Evolutionary conservation across 2,888 invertebrate species (phyloP).

Genomic region (Therioaphis trifolii): DNA sequence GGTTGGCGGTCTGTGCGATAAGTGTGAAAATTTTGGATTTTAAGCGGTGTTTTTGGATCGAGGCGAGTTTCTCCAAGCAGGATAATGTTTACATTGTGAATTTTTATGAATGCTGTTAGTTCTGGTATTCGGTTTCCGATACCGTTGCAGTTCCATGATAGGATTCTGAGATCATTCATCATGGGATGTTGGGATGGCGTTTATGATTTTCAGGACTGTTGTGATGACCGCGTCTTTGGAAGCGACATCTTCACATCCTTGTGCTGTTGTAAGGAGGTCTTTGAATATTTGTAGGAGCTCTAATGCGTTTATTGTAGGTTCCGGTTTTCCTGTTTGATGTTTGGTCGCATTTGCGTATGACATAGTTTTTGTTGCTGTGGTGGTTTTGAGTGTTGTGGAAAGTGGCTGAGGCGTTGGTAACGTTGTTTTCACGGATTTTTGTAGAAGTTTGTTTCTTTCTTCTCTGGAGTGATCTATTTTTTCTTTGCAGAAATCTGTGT

Average conservation of each 20-base stretch:
- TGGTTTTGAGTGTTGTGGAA: not conserved
- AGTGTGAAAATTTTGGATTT: slow-evolving; percentile 3
- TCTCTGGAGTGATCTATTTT: too few relatives aligned
- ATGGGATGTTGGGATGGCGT: not conserved
- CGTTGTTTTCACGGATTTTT: not conserved
- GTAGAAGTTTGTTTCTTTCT: too few relatives aligned
- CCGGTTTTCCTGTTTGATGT: not conserved
- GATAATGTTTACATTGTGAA: not conserved
- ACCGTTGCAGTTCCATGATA: slow-evolving; percentile 20
- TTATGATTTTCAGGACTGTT: not conserved
- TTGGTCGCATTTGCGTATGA: not conserved
- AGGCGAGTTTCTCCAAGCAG: slow-evolving; percentile 11
- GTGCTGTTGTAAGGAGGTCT: not conserved
- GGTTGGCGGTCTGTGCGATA: not conserved
- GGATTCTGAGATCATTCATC: not conserved
- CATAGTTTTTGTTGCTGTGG: not conserved
- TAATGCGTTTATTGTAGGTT: too few relatives aligned
- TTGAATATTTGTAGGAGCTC: not conserved
- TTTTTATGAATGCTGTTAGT: not conserved
- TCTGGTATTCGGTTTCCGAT: not conserved
- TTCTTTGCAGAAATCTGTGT: too few relatives aligned
- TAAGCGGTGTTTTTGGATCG: not conserved
- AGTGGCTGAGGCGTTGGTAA: not conserved
- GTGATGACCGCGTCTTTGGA: not conserved
- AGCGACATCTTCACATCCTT: not conserved